A percentile compares a stretch with the other conserved stretches of the same genome.
phyloP scores from a whole-genome alignment of 2,113 vertebrate genomes.

The Sphaerodactylus townsendi region DNA sequence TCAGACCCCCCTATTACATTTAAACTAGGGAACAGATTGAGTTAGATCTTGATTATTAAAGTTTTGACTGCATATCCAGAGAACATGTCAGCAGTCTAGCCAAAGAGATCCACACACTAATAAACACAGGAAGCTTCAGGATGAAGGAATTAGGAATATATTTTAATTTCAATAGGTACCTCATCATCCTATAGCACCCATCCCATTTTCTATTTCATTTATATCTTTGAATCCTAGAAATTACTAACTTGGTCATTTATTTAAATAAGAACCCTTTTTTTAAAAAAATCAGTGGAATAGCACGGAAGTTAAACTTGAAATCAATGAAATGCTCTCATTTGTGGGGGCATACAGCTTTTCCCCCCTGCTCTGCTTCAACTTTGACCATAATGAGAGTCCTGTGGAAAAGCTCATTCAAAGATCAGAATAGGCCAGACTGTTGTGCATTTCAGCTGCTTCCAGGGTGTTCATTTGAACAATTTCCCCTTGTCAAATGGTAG shows the following conservation, averaged over 20 bases:
- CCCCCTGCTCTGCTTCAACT: conserved; percentile 19
- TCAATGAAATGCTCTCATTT: conserved; percentile 26
- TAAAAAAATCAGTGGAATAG: conserved; percentile 33
- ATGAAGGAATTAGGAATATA: neutral
- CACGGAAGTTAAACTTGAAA: conserved; percentile 37
- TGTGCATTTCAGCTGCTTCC: conserved; percentile 52
- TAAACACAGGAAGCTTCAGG: neutral
- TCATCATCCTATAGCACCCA: neutral
- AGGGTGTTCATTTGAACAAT: conserved; percentile 50
- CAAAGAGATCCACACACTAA: neutral
- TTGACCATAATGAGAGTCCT: conserved; percentile 42
- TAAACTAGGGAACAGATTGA: too few species aligned
- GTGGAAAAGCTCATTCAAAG: conserved; percentile 44
- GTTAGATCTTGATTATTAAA: too few species aligned
- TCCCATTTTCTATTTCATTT: conserved; percentile 7
- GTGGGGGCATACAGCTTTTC: conserved; percentile 31
- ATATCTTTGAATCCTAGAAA: conserved; percentile 37
- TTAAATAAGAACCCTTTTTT: neutral
- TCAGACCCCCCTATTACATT: too few species aligned
- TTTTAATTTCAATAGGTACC: too few species aligned
- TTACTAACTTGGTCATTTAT: conserved; percentile 27
- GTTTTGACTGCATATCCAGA: neutral
- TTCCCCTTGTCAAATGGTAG: conserved; percentile 65
- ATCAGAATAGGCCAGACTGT: conserved; percentile 49
- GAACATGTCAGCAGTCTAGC: neutral